phyloP scores from a whole-genome alignment of 2,797 vertebrate species.

The Amblyopsis hoosieri region DNA sequence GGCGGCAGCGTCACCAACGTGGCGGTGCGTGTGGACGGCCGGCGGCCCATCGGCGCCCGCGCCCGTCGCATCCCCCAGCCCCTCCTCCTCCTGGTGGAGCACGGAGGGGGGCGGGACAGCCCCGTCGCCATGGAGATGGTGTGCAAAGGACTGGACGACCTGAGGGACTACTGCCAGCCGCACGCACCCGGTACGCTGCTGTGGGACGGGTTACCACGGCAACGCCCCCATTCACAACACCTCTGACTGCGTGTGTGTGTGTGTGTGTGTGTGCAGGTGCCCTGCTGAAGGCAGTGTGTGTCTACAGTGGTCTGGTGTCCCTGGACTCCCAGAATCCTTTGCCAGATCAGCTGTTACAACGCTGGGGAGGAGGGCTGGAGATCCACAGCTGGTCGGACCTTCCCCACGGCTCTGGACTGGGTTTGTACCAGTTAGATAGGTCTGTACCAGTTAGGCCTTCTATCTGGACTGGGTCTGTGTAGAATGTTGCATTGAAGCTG shows the following conservation, averaged over 20 bases:
- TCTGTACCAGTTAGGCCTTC: conserved; percentile 36
- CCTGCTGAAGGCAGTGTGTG: conserved; percentile 90
- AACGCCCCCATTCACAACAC: neutral
- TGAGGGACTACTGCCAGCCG: conserved; percentile 89
- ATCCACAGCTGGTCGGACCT: conserved; percentile 90
- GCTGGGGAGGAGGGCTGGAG: conserved; percentile 87
- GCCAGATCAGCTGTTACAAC: conserved; percentile 80
- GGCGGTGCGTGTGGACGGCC: conserved; percentile 85
- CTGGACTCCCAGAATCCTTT: conserved; percentile 76
- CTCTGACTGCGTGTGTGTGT: conserved; percentile 3
- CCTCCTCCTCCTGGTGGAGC: conserved; percentile 78
- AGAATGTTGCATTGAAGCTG: too few relatives aligned
- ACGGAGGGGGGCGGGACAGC: conserved; percentile 50
- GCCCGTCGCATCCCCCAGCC: conserved; percentile 82
- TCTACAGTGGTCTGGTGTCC: conserved; percentile 84
- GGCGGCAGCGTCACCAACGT: conserved; percentile 89
- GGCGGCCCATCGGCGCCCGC: conserved; percentile 83
- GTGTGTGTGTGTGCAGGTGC: conserved; percentile 79
- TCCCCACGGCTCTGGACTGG: conserved; percentile 92
- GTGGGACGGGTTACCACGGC: neutral
- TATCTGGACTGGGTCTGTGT: too few relatives aligned
- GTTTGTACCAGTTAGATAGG: conserved; percentile 72
- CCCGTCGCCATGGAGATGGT: conserved; percentile 65
- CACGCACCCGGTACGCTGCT: conserved; percentile 86
- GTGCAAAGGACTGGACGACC: conserved; percentile 80